Base-by-base conservation (phyloP, 2,888 invertebrate genomes). In the Drosophila peninsularis region DNA sequence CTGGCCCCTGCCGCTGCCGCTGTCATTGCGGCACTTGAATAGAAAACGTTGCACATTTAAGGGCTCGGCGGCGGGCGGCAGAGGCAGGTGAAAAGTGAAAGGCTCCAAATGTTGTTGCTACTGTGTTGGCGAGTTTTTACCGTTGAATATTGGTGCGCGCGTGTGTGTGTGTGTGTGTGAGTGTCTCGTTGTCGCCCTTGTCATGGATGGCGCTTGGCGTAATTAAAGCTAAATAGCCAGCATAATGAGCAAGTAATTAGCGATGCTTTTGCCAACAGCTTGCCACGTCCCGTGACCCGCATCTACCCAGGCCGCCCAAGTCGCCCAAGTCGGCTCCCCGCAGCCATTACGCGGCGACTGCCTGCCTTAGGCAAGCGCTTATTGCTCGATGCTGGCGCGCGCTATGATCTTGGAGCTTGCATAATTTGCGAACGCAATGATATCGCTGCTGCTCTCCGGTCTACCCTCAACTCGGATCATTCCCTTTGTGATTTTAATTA, bases 161-260 rank as follows among this genome's bases (percentile, higher is more conserved):
- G 58, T 52, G 27, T 53, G 37, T 32, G 13, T 45, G 69, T 62
- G 56, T 62, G 41, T 56, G 50, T 53, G 27, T 56, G 58, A 42
- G 67, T 66, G 53, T 70, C 77, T 72, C 77, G 68, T 69, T 80
- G 75, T 81, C 75, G 78, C 75, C 70, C 78, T 82, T 78, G 87
- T 78, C 87, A 61, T 76, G 82, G 72, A 75, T 78, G 82, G 78
- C 75, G 80, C 82, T 88, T 84, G 80, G 74, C 81, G 87, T 89
- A 89, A 87, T 87, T 87, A 87, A 89, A 87, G 72, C 90, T 88
- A 87, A 87, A 87, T 89, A 87, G 87, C 87, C 90, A 76, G 86
- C 87, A 87, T 87, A 87, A 87, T 87, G 90, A 89, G 90, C 88
- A 86, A 89, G 90, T 87, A 87, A 87, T 87, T 87, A 87, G 87